Percentiles rank a stretch among this genome's conserved stretches.
Evolutionary conservation across 2,113 vertebrate genomes (phyloP).

Genomic region (Ranitomeya imitator): DNA sequence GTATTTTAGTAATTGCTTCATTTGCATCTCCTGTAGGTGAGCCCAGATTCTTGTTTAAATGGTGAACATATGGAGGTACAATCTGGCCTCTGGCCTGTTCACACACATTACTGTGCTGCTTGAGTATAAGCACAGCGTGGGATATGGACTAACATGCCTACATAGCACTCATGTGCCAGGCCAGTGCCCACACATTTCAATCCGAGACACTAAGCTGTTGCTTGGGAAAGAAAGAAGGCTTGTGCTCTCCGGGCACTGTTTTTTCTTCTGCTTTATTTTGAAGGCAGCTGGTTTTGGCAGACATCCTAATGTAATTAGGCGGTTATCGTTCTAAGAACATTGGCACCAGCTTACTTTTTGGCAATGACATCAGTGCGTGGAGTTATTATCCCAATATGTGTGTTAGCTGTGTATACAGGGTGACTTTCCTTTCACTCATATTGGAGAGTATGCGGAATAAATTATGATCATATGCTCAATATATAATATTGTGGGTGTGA

Average conservation of each 20-base stretch:
- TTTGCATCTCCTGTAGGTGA: not conserved
- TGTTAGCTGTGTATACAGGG: not conserved
- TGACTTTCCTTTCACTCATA: not conserved
- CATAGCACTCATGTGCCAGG: constrained; percentile 26
- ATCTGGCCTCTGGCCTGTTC: constrained; percentile 19
- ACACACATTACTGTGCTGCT: constrained; percentile 29
- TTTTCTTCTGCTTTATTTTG: constrained; percentile 39
- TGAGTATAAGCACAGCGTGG: constrained; percentile 17
- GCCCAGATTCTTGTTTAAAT: not conserved
- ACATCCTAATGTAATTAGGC: constrained; percentile 37
- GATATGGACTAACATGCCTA: constrained; percentile 32
- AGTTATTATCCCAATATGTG: constrained; percentile 1
- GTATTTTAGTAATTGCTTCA: not conserved
- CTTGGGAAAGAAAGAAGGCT: constrained; percentile 22
- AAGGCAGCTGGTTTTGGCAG: constrained; percentile 47
- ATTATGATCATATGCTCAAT: not conserved
- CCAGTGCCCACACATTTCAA: constrained; percentile 38
- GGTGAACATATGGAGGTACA: not conserved
- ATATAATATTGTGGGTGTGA: not conserved
- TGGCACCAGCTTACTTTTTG: constrained; percentile 41
- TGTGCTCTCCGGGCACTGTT: constrained; percentile 25
- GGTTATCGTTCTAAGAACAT: constrained; percentile 46
- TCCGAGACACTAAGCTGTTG: constrained; percentile 31
- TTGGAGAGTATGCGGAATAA: not conserved
- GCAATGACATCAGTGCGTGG: constrained; percentile 22